Conservation (phyloP, 1,140 invertebrate species). For the Hyles vespertilio region DNA sequence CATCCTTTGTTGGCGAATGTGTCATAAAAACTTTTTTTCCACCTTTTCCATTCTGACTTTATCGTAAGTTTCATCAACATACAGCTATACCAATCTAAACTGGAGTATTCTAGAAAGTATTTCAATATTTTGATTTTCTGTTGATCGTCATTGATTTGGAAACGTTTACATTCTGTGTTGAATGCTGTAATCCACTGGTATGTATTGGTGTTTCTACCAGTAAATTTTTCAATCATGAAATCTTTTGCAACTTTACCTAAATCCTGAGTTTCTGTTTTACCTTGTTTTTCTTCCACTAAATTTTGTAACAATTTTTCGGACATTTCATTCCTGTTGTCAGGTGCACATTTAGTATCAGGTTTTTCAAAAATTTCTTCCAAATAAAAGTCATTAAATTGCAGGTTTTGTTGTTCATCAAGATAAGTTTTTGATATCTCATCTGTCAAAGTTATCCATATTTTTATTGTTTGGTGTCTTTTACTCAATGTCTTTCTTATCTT, state of each 20-base stretch:
- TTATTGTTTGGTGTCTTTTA: constrained; percentile 26
- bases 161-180: constrained; percentile 41
- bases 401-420: constrained; percentile 38
- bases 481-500: constrained; percentile 22
- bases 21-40: constrained; percentile 32
- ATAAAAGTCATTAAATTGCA: constrained; percentile 39
- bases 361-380: constrained; percentile 26
- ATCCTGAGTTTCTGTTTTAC: constrained; percentile 6
- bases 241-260: constrained; percentile 10
- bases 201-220: constrained; percentile 25
- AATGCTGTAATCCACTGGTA: constrained; percentile 37
- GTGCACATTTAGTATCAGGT: constrained; percentile 1
- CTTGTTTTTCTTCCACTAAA: constrained; percentile 26
- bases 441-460: constrained; percentile 28
- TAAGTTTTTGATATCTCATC: constrained; percentile 28
- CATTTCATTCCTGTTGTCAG: constrained; percentile 7
- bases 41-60: constrained; percentile 27
- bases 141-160: constrained; percentile 25
- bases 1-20: constrained; percentile 37
- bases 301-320: constrained; percentile 26
- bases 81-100: constrained; percentile 39
- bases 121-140: constrained; percentile 38
- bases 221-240: constrained; percentile 17
- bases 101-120: constrained; percentile 35
- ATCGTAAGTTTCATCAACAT: constrained; percentile 34